A percentile compares a stretch with the other conserved stretches of the same genome.
Evolutionary conservation across 2,888 invertebrate genomes (phyloP).

Genomic region (Globia sparganii): DNA sequence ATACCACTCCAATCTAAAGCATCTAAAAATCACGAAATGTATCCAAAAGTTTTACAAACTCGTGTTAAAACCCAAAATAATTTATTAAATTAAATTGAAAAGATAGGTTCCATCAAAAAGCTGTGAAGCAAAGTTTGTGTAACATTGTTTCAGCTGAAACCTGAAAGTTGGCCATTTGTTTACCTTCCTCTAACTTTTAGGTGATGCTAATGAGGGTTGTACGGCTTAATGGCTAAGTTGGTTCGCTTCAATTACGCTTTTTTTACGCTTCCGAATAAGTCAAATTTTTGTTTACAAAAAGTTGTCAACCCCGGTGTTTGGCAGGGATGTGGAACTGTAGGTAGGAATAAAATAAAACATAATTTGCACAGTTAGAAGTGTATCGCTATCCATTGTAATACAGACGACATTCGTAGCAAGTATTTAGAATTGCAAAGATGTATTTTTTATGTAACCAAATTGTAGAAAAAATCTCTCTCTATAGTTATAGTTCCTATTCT

Average conservation of each 20-base stretch:
- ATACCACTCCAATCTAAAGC: not conserved
- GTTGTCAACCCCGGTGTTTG: slow-evolving; percentile 25
- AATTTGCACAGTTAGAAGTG: not conserved
- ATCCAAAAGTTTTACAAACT: slow-evolving; percentile 37
- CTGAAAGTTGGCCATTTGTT: slow-evolving; percentile 67
- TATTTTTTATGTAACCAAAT: not conserved
- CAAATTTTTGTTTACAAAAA: slow-evolving; percentile 35
- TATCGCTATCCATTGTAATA: not conserved
- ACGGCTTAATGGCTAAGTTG: slow-evolving; percentile 63
- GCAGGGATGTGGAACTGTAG: slow-evolving; percentile 1
- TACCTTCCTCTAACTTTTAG: slow-evolving; percentile 60
- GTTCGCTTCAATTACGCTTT: slow-evolving; percentile 48
- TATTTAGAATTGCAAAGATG: not conserved
- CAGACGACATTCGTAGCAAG: not conserved
- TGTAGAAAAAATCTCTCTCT: not conserved
- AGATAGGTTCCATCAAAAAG: slow-evolving; percentile 60
- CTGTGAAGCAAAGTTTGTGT: slow-evolving; percentile 47
- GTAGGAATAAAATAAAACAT: not conserved
- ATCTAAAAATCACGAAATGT: slow-evolving; percentile 40
- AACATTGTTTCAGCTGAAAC: slow-evolving; percentile 57
- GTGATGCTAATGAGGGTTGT: slow-evolving; percentile 64
- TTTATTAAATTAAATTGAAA: slow-evolving; percentile 63
- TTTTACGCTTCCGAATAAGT: slow-evolving; percentile 15
- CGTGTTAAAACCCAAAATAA: slow-evolving; percentile 55
- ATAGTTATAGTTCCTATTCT: too few species aligned